phyloP scores from a whole-genome alignment of 2,797 vertebrate species.

The Hirundo rustica region DNA sequence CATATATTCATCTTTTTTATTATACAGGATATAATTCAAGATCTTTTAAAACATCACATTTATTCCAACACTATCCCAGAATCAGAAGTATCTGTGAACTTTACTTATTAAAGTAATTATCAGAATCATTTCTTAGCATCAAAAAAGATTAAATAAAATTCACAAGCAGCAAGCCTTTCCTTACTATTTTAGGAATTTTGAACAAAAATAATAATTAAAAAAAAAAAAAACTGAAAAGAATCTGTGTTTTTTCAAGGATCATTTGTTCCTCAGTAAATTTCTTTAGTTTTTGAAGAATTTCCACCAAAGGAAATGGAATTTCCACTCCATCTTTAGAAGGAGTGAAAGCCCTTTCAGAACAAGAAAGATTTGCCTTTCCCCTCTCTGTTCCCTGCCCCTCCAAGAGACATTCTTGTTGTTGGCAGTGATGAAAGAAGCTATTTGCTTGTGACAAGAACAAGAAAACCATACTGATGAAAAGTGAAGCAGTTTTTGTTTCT shows the following conservation, averaged over 20 bases:
- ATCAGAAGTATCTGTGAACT: not conserved
- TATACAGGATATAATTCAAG: not conserved
- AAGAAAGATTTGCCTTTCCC: not conserved
- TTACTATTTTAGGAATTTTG: not conserved
- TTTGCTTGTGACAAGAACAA: slow-evolving; percentile 34
- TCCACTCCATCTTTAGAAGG: not conserved
- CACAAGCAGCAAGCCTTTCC: not conserved
- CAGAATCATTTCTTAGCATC: not conserved
- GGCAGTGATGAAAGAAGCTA: not conserved
- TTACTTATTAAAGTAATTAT: not conserved
- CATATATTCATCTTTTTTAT: not conserved
- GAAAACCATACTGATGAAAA: slow-evolving; percentile 14
- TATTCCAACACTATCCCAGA: not conserved
- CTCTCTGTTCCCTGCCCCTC: not conserved
- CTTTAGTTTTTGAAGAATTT: not conserved
- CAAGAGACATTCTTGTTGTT: not conserved
- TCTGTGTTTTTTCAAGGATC: not conserved
- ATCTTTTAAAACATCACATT: not conserved
- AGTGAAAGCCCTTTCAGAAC: not conserved
- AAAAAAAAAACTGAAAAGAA: not conserved
- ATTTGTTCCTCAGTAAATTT: not conserved
- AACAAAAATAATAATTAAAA: not conserved
- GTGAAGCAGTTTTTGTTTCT: not conserved
- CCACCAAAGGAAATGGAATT: not conserved
- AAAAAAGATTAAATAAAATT: not conserved